These are phyloP conservation scores for Caradrina clavipalpis DNA, from an alignment of 2,888 invertebrate genomes.

Conservation along the genomic window DNA sequence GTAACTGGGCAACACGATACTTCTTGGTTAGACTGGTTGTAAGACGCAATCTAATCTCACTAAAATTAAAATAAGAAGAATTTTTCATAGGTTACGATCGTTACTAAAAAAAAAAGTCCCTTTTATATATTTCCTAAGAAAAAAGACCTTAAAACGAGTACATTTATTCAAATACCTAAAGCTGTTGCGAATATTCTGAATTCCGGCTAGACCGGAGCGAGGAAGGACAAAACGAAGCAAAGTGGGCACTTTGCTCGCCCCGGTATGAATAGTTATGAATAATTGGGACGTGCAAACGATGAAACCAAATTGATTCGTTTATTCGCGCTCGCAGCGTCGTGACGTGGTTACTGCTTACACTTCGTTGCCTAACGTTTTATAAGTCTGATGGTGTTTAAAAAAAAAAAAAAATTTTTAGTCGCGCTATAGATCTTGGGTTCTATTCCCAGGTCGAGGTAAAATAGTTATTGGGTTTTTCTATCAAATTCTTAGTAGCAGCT, in stretches of 20 bases:
- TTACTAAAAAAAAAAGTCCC: too few relatives aligned
- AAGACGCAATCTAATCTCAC: too few relatives aligned
- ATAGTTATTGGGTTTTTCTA: too few relatives aligned
- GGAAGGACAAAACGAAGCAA: slow-evolving; percentile 28
- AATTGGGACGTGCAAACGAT: slow-evolving; percentile 41
- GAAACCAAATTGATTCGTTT: slow-evolving; percentile 47
- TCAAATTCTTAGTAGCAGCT: too few relatives aligned
- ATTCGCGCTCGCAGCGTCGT: not conserved
- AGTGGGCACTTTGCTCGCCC: slow-evolving; percentile 35
- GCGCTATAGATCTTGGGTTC: too few relatives aligned
- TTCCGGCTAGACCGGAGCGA: slow-evolving; percentile 17
- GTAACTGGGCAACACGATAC: too few relatives aligned
- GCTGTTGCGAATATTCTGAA: slow-evolving; percentile 42
- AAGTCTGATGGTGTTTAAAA: too few relatives aligned
- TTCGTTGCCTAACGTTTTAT: not conserved
- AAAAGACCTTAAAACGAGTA: not conserved
- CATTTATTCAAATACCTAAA: slow-evolving; percentile 36
- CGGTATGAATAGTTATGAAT: slow-evolving; percentile 56
- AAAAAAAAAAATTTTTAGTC: too few relatives aligned
- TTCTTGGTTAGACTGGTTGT: too few relatives aligned
- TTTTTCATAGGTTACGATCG: too few relatives aligned
- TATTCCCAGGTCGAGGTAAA: too few relatives aligned
- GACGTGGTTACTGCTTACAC: not conserved
- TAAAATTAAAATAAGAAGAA: too few relatives aligned
- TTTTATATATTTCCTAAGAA: not conserved